phyloP scores from a whole-genome alignment of 2,797 vertebrate species.

The Buphagus erythrorhynchus region DNA sequence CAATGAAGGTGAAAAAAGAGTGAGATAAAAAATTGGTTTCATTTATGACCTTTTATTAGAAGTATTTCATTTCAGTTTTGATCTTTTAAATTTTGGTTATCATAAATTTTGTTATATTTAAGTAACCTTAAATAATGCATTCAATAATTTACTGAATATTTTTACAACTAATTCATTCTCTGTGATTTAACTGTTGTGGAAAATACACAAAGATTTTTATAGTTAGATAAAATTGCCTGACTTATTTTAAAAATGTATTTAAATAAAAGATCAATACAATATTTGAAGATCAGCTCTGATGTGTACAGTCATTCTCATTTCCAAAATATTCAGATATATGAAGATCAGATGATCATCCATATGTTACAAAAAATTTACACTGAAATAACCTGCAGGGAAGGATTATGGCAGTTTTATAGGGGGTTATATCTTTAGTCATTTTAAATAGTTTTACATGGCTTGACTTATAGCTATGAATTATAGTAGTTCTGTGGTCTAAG shows the following conservation, averaged over 20 bases:
- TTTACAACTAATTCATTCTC: background rate
- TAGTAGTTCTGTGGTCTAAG: background rate
- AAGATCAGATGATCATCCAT: background rate
- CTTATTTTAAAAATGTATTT: background rate
- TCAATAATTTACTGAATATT: background rate
- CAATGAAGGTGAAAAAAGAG: background rate
- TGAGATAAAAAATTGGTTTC: background rate
- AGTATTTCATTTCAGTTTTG: background rate
- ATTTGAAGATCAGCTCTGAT: background rate
- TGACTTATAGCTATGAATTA: constrained; percentile 25
- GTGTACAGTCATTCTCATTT: background rate
- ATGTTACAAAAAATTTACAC: constrained; percentile 27
- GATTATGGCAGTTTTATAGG: constrained; percentile 20
- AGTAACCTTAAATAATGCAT: background rate
- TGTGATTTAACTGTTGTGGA: background rate
- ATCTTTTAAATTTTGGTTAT: background rate
- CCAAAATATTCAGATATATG: background rate
- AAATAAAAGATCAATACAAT: background rate
- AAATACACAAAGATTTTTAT: background rate
- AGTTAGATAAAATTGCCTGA: background rate
- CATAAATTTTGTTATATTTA: background rate
- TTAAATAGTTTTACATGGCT: constrained; percentile 16
- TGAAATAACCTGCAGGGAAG: constrained; percentile 35
- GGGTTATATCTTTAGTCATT: background rate
- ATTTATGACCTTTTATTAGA: background rate